phyloP scores from a whole-genome alignment of 2,888 invertebrate genomes.

The Agonum fuliginosum region DNA sequence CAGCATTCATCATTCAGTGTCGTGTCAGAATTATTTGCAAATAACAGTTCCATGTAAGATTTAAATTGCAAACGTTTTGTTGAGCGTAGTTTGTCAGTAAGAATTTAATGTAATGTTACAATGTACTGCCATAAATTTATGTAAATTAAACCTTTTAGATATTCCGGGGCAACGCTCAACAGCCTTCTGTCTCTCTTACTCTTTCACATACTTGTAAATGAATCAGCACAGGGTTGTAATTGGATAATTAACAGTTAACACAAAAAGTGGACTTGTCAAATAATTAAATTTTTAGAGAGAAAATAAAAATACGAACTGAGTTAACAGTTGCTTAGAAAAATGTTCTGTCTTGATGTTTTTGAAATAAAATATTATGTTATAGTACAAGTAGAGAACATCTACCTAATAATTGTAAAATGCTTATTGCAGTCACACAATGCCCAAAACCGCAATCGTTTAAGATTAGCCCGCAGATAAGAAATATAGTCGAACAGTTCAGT shows the following conservation, averaged over 20 bases:
- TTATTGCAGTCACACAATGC: too few species aligned
- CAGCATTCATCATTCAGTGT: too few species aligned
- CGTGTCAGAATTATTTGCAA: background rate
- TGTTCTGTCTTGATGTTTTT: too few species aligned
- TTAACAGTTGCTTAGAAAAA: too few species aligned
- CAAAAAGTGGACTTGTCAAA: background rate
- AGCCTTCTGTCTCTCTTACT: background rate
- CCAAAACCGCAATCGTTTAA: too few species aligned
- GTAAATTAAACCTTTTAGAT: slow-evolving; percentile 29
- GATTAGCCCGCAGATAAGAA: too few species aligned
- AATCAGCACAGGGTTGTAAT: background rate
- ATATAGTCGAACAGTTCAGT: too few species aligned
- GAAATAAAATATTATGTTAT: too few species aligned
- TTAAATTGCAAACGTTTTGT: background rate
- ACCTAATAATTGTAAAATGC: too few species aligned
- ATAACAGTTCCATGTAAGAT: background rate
- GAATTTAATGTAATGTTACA: slow-evolving; percentile 12
- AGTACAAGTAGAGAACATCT: too few species aligned
- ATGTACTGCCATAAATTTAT: slow-evolving; percentile 20
- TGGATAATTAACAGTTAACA: background rate
- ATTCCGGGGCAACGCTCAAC: background rate
- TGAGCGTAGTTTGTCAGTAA: slow-evolving; percentile 16
- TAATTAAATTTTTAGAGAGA: too few species aligned
- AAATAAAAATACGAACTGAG: too few species aligned
- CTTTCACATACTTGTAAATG: slow-evolving; percentile 5